phyloP scores from a whole-genome alignment of 1,140 invertebrate genomes.

The Eriocheir sinensis region DNA sequence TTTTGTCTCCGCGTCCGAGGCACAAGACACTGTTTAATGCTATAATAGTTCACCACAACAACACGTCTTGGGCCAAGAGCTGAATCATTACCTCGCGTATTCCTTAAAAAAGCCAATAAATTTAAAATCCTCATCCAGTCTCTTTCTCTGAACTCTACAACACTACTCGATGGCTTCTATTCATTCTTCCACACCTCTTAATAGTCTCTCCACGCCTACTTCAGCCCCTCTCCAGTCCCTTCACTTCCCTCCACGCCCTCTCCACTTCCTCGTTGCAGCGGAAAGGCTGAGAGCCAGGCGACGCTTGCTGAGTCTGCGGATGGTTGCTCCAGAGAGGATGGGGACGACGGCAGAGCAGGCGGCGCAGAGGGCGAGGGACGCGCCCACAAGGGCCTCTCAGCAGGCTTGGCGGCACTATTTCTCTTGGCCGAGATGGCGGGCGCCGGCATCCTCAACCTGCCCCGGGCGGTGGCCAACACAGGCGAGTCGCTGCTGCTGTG shows the following conservation, averaged over 20 bases:
- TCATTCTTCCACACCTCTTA: not conserved
- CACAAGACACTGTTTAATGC: too few relatives aligned
- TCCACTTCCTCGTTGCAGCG: not conserved
- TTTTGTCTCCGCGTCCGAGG: too few relatives aligned
- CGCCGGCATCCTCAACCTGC: constrained; percentile 75
- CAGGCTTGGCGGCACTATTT: constrained; percentile 71
- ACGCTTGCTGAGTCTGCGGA: constrained; percentile 52
- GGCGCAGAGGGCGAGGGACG: not conserved
- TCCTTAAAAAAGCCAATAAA: too few relatives aligned
- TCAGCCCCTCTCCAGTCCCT: not conserved
- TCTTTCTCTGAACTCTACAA: too few relatives aligned
- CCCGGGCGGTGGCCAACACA: constrained; percentile 70
- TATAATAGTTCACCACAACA: too few relatives aligned
- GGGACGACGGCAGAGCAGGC: not conserved
- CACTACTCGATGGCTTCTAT: too few relatives aligned
- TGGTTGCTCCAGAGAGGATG: not conserved
- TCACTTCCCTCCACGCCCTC: not conserved
- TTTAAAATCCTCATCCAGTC: not conserved
- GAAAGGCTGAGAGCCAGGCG: constrained; percentile 32
- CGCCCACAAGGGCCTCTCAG: constrained; percentile 48
- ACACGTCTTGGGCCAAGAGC: too few relatives aligned
- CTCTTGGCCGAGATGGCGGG: constrained; percentile 77
- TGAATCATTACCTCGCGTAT: too few relatives aligned
- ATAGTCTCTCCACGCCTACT: not conserved
- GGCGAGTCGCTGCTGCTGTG: constrained; percentile 46